Evolutionary conservation across 53 echinoderm and acorn worm species (phyloP), one percentile per base, ranked within the genome.

Genomic region (Mesocentrotus franciscanus): DNA sequence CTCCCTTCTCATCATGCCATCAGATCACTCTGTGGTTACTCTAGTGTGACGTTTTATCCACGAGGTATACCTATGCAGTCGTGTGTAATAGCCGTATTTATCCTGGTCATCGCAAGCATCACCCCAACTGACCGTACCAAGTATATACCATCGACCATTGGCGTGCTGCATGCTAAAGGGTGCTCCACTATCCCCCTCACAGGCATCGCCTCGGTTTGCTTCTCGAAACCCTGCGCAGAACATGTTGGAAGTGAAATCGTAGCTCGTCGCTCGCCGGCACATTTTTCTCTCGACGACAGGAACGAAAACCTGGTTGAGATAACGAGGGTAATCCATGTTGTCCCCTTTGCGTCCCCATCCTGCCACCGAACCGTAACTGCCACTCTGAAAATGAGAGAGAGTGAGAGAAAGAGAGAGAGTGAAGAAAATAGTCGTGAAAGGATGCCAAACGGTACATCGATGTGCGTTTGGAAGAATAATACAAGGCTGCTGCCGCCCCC

Each of bases 101-200:
- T 96, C 95, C 13, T 74, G 57, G 42, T 75, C 62, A 61, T 95
- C 97, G 60, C 98, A 98, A 10, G 97, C 98, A 33, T 97, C 97
- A 30, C 98, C 98, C 98, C 98, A 98, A 85, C 98, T 98, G 35
- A 99, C 99, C 22, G 97, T 96, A 20, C 99, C 99, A 13, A 96
- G 85, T 60, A 98, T 89, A 95, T 96, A 99, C 96, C 96, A 96
- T 30, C 96, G 90, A n/a, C 93, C 95, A 56, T 96, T 95, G 27
- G 90, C 30, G 85, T 96, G 76, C 55, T 94, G 95, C 22, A 95
- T 93, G 15, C 92, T 61, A 59, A 98, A 98, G 12, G 98, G 97
- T 27, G 96, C 98, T 2, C 98, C 98, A 39, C 98, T 98, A 68
- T 98, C 98, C 1, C 98, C 98, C 36, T 94, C 64, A 78, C 98